phyloP scores from a whole-genome alignment of 2,113 vertebrate species.

The Lophotis ruficrista region DNA sequence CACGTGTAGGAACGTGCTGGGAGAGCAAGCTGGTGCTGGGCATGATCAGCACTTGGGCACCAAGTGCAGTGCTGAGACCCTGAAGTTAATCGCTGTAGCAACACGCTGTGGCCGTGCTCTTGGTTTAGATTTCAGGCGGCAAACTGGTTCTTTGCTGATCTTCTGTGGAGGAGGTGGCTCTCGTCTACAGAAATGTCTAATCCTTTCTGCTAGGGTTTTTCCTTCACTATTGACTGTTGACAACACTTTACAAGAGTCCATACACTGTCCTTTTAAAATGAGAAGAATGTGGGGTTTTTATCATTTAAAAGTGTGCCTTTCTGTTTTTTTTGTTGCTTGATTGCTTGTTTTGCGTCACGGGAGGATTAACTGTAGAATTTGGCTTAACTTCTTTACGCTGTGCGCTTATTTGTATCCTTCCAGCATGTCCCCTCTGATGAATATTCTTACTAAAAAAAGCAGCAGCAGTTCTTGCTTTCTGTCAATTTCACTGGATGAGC shows the following conservation, averaged over 20 bases:
- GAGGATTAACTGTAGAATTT: slow-evolving; percentile 1
- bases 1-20: neutral
- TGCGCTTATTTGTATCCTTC: neutral
- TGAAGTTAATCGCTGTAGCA: neutral
- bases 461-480: neutral
- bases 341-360: neutral
- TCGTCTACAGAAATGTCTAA: neutral
- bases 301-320: neutral
- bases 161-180: neutral
- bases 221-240: neutral
- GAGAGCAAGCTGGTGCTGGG: neutral
- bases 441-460: neutral
- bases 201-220: neutral
- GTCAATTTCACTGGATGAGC: neutral
- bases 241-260: neutral
- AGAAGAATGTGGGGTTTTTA: accelerated
- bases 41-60: neutral
- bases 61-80: neutral
- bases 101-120: accelerated
- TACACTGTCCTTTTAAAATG: neutral
- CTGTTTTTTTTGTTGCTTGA: neutral
- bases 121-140: neutral
- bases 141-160: neutral
- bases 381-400: neutral
- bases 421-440: neutral